Evolutionary conservation across 2,888 invertebrate species (phyloP), one percentile per base, ranked within the genome.

Genomic region (Troides aeacus): DNA sequence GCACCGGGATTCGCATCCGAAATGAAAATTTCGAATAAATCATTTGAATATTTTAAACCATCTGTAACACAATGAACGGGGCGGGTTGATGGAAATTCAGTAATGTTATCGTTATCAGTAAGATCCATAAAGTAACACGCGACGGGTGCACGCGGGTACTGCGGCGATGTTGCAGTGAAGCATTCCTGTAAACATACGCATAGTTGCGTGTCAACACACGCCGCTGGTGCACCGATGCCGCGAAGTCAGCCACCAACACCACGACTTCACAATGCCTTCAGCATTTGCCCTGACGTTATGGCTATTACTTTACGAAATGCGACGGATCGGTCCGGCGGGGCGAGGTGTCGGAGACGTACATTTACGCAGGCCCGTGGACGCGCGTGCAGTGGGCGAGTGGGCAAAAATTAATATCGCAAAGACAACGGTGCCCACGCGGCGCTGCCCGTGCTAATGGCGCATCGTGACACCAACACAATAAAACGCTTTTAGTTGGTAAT

Each of bases 201-300:
- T 5, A 3, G 4, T 30, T 2, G 30, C 30, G 5, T 30, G 30
- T 30, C 3, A 0, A 0, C 18, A 18, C 58, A 68, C 63, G 63
- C 59, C 46, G 58, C 30, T 64, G 42, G 46, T 24, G 63, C 63
- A 68, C 63, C 50, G 46, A 15, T 12, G 60, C 56, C 61, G 61
- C 57, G 64, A 57, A 18, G 53, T 56, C 7, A 64, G 56, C 46
- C 24, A 53, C 18, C 7, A 36, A 24, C 1, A 24, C 68, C 46
- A 59, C 58, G 59, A 63, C 68, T 64, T 64, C 2, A 21, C 21
- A 21, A 21, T 21, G 21, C 21, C 1, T 21, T 21, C 21, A 21
- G 21, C 21, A 21, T 17, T 50, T 50, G 18, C 50, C 15, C 30
- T 30, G 4, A 30, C 30, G 30, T 3, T 3, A 30, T 30, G 30